Percentiles rank a stretch among this genome's conserved stretches.
These are phyloP conservation scores for Melinaea menophilus DNA, from an alignment of 2,888 invertebrate species.

Conservation along the genomic window DNA sequence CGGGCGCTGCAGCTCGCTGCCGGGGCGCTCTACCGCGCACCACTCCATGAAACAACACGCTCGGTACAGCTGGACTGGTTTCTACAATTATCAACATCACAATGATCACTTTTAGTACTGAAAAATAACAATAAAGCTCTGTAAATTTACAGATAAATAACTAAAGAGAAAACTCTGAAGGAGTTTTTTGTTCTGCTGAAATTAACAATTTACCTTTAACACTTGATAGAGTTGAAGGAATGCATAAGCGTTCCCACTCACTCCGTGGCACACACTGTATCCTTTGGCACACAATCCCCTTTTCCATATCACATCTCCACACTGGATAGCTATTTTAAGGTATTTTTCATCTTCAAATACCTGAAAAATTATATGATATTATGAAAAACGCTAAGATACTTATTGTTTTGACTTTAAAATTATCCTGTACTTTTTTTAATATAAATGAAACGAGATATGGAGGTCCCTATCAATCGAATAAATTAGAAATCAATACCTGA, in stretches of 20 bases:
- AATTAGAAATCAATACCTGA: conserved; percentile 67
- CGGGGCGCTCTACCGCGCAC: conserved; percentile 83
- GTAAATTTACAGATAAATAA: too few relatives aligned
- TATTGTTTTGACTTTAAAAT: too few relatives aligned
- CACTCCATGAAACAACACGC: conserved; percentile 89
- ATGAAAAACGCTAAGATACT: too few relatives aligned
- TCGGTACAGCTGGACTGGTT: conserved; percentile 83
- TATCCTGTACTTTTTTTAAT: too few relatives aligned
- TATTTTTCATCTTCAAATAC: conserved; percentile 83
- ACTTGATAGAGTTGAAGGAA: conserved; percentile 87
- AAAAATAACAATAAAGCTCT: too few relatives aligned
- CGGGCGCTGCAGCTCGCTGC: conserved; percentile 83
- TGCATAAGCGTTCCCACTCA: conserved; percentile 91
- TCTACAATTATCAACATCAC: conserved; percentile 58
- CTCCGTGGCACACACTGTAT: conserved; percentile 93
- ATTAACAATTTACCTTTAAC: conserved; percentile 77
- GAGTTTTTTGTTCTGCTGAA: too few relatives aligned
- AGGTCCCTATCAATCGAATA: background rate
- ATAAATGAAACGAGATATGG: background rate
- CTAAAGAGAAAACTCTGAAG: too few relatives aligned
- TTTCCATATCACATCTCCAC: conserved; percentile 88
- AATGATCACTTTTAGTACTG: too few relatives aligned
- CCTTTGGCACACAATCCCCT: conserved; percentile 90
- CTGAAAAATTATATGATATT: conserved; percentile 57
- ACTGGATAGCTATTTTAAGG: conserved; percentile 81